Evolutionary conservation across 2,797 vertebrate species (phyloP), one percentile per base, ranked within the genome.

Genomic region (Anisognathus igniventris): DNA sequence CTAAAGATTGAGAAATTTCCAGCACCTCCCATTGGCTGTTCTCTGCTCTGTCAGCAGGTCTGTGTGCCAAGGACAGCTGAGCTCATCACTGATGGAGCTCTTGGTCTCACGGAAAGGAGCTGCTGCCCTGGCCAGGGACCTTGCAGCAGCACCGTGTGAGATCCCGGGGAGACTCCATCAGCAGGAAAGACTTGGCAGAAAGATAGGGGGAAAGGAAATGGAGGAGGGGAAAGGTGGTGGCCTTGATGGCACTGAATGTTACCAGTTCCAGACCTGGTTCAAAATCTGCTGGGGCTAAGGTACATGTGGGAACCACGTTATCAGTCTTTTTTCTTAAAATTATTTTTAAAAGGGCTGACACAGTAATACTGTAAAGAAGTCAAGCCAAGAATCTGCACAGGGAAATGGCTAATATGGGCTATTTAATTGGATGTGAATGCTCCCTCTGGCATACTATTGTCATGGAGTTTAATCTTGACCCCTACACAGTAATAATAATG

Each of bases 381-480:
- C 76, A 68, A 91, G 92, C 68, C 89, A 94, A 86, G 68, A 87
- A n/a, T 76, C 57, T 88, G 66, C 66, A 70, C 62, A 86, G 89
- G 74, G 62, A 92, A 68, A 50, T 27, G 70, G 70, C 35, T 92
- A 72, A 89, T 94, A 37, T 11, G 48, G 76, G 82, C 72, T 80
- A 83, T 92, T 94, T 95, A 95, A 95, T 85, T 93, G 79, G 70
- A 86, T 92, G 37, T 80, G 81, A 96, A 75, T 53, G 91, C 35
- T 94, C 92, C 96, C 95, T 93, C 73, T 53, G 92, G 96, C 68
- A 88, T 83, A 78, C 62, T 93, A 45, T 48, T 91, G 82, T 91
- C 94, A 88, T 75, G 68, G 87, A 91, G 62, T 95, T 96, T 92
- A 91, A 91, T 92, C 90, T 89, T 90, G 87, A 95, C 92, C 93